Percentiles rank a stretch among this genome's conserved stretches.
Evolutionary conservation across 2,797 vertebrate genomes (phyloP).

Genomic region (Trichosurus vulpecula): DNA sequence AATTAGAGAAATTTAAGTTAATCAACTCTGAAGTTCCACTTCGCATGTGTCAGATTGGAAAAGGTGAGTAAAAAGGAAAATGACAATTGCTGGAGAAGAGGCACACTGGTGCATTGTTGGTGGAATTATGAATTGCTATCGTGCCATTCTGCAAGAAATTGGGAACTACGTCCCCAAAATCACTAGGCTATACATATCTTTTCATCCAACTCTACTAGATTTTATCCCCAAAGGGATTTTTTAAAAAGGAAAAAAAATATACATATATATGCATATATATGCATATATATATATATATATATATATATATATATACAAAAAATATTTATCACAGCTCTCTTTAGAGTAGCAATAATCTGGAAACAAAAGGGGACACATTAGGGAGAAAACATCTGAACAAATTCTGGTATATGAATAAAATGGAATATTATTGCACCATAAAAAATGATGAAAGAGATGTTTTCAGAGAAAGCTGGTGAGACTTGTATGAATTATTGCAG

Average conservation of each 20-base stretch:
- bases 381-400: neutral
- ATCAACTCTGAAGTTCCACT: neutral
- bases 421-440: neutral
- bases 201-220: neutral
- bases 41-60: neutral
- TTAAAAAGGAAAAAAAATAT: neutral
- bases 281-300: no score
- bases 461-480: neutral
- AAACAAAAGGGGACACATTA: neutral
- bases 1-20: neutral
- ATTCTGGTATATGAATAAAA: neutral
- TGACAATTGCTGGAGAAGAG: neutral
- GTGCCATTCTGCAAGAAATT: neutral
- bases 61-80: neutral
- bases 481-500: neutral
- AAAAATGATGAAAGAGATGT: neutral
- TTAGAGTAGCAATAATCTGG: neutral
- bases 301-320: neutral
- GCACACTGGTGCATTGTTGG: neutral
- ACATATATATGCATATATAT: no score
- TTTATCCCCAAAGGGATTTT: neutral
- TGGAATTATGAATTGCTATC: neutral
- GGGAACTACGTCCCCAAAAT: neutral
- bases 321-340: neutral
- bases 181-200: neutral